These are phyloP conservation scores for Rhinoraja longicauda DNA, from an alignment of 2,797 vertebrate genomes.

Conservation along the genomic window DNA sequence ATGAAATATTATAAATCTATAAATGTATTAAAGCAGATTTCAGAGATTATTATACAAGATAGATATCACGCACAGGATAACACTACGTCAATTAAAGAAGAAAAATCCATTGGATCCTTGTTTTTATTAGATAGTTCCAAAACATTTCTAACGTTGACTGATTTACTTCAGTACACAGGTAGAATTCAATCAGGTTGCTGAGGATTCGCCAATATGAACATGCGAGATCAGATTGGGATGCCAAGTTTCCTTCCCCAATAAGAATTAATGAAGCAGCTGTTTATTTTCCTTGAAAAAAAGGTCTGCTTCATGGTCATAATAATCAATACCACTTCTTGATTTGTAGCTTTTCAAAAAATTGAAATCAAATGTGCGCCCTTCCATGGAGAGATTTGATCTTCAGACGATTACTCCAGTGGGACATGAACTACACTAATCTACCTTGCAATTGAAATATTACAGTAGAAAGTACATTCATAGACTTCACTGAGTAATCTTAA, in stretches of 20 bases:
- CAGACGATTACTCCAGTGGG: background rate
- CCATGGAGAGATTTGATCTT: background rate
- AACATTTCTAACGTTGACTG: conserved; percentile 22
- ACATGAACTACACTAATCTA: background rate
- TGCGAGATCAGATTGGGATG: background rate
- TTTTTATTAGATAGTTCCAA: background rate
- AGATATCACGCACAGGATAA: background rate
- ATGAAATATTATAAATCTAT: background rate
- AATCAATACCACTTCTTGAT: background rate
- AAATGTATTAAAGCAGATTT: background rate
- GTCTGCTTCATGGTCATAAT: background rate
- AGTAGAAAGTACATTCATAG: background rate
- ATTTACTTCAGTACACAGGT: background rate
- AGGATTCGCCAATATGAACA: background rate
- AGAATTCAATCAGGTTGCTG: background rate
- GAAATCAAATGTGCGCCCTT: background rate
- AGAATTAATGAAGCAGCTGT: background rate
- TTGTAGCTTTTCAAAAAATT: background rate
- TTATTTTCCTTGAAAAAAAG: background rate
- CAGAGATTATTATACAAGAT: background rate
- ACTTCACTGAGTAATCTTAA: background rate
- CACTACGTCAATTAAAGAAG: background rate
- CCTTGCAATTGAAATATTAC: background rate
- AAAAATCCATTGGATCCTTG: background rate
- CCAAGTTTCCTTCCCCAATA: background rate